Conservation (phyloP, 2,113 vertebrate species). For the Gnathonemus echidnorhynchus region DNA sequence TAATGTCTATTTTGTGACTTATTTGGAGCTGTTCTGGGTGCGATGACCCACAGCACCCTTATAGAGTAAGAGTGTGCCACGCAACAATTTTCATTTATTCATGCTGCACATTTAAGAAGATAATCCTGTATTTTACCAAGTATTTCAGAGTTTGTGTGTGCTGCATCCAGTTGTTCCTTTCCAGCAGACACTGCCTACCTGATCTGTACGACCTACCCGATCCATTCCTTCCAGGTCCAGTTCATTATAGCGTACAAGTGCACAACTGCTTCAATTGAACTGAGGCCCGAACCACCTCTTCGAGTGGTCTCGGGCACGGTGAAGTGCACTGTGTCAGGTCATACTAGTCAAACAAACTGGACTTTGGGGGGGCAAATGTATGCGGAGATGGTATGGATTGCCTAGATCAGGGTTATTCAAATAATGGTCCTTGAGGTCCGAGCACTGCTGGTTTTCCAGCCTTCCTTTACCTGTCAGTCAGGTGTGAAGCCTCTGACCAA, state of each 20-base stretch:
- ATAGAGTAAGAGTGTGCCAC: not conserved
- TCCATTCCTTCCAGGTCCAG: not conserved
- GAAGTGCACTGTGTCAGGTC: not conserved
- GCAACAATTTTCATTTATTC: not conserved
- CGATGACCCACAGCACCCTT: not conserved
- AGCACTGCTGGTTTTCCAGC: no score
- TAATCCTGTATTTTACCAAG: no score
- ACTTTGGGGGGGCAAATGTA: no score
- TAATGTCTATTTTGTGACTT: no score
- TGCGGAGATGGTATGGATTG: not conserved
- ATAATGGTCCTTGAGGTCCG: no score
- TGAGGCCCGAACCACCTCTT: not conserved
- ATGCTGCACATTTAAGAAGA: not conserved
- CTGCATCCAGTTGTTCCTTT: not conserved
- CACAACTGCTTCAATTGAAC: not conserved
- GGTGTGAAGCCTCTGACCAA: no score
- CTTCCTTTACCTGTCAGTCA: no score
- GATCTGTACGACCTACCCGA: not conserved
- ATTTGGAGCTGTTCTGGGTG: not conserved
- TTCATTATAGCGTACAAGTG: not conserved
- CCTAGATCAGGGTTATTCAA: not conserved
- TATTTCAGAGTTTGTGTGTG: not conserved
- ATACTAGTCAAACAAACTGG: not conserved
- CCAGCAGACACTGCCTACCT: not conserved
- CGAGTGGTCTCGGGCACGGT: not conserved